Base-by-base conservation (phyloP, 1,140 invertebrate genomes). In the Lutraria rhynchaena region DNA sequence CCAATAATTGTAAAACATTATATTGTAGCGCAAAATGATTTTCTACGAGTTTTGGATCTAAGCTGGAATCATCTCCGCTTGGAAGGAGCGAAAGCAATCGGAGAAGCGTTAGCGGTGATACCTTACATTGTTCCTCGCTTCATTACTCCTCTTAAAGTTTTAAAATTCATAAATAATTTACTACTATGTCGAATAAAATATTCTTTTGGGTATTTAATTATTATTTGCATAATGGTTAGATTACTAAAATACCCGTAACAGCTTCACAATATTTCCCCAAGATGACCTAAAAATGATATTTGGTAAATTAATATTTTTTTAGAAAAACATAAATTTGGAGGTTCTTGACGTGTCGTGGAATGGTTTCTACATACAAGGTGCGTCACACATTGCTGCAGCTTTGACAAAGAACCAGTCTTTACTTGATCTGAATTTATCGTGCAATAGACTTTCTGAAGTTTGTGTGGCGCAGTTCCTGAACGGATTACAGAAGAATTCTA, bases 21-120 rank as follows among this genome's bases (percentile, higher is more conserved):
- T 74, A 0, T 74, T 75, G 46, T 74, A 87, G 87, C 63, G n/a
- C 69, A 83, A 24, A 88, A 88, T 51, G 61, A 65, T 37, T 77
- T 83, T 13, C 41, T 88, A 22, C 37, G 77, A 13, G 81, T 76
- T 3, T 29, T 88, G 49, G 87, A 88, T 55, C 46, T 88, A 1
- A 88, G 87, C 55, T 88, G 87, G 85, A 88, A 88, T 63, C 87
- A 88, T 73, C 63, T 88, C 7, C 53, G 87, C 51, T 61, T 85
- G 19, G 27, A 37, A 49, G 87, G 87, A 5, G 85, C 83, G 4
- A 44, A 55, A 19, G 82, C 85, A 15, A 82, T 88, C 13, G 85
- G 81, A 17, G 46, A 81, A 51, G 86, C 81, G 13, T 37, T 87
- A 27, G 75, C 46, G 83, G 86, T 87, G 55, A 74, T 41, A 15